Percentiles rank a stretch among this genome's conserved stretches.
phyloP scores from a whole-genome alignment of 2,797 vertebrate genomes.

The Numenius phaeopus region DNA sequence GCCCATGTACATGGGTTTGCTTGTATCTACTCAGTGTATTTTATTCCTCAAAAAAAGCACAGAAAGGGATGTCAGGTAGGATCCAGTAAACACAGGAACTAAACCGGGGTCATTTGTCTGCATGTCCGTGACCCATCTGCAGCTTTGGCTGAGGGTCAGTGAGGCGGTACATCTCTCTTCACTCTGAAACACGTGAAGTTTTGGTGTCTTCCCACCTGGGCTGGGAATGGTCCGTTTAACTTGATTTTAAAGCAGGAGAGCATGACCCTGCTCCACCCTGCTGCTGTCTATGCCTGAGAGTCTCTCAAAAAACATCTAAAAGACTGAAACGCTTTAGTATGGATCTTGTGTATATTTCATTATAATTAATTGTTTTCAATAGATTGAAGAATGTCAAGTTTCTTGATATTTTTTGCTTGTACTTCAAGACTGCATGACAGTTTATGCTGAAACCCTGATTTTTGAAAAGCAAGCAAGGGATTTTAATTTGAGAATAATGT shows the following conservation, averaged over 20 bases:
- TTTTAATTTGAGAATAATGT: neutral
- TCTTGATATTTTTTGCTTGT: neutral
- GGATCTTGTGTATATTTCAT: neutral
- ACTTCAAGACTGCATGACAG: neutral
- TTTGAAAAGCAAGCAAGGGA: neutral
- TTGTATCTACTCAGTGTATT: neutral
- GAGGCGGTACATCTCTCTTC: neutral
- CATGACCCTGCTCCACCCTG: neutral
- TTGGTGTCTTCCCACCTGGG: neutral
- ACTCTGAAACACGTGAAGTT: neutral
- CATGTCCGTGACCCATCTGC: neutral
- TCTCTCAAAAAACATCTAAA: neutral
- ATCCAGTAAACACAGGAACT: neutral
- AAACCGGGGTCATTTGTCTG: accelerated
- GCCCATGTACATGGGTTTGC: accelerated
- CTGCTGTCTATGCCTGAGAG: accelerated
- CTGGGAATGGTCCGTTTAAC: neutral
- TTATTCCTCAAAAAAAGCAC: neutral
- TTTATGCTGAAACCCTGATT: neutral
- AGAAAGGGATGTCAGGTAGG: neutral
- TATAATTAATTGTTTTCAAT: neutral
- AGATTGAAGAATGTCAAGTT: neutral
- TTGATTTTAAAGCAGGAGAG: neutral
- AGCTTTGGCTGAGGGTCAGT: neutral
- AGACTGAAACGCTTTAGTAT: neutral